Conservation (phyloP, 2,797 vertebrate genomes). For the Tapirus indicus region DNA sequence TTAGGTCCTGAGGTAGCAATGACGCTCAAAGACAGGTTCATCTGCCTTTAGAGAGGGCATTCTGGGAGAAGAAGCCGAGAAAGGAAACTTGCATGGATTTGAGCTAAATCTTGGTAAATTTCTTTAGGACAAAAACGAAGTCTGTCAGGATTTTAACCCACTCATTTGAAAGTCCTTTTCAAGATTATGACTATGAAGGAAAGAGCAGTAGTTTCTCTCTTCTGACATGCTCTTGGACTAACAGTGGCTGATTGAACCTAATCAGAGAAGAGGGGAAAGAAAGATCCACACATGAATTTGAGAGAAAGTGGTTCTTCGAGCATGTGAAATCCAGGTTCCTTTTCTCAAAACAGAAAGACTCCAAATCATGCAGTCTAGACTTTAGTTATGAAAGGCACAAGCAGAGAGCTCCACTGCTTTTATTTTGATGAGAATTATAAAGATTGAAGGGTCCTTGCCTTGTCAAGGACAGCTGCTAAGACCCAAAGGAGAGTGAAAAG, state of each 20-base stretch:
- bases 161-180: not conserved
- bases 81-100: not conserved
- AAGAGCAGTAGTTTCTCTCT: constrained; percentile 29
- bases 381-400: constrained; percentile 18
- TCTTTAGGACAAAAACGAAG: constrained; percentile 8
- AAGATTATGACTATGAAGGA: not conserved
- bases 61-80: not conserved
- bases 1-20: not conserved
- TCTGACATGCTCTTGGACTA: not conserved
- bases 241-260: not conserved
- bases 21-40: not conserved
- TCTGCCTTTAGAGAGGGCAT: not conserved
- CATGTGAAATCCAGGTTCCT: not conserved
- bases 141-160: not conserved
- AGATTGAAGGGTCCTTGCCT: constrained; percentile 53
- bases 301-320: constrained; percentile 32
- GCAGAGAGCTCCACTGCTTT: constrained; percentile 1
- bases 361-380: not conserved
- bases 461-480: constrained; percentile 43
- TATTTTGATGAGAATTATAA: constrained; percentile 45
- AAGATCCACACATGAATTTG: not conserved
- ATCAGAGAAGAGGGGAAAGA: not conserved
- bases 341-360: constrained; percentile 48
- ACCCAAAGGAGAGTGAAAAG: constrained; percentile 13
- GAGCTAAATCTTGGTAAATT: constrained; percentile 18